Percentiles rank a stretch among this genome's conserved stretches.
Conservation (phyloP, 1,140 invertebrate species). For the Bombus picipes region DNA sequence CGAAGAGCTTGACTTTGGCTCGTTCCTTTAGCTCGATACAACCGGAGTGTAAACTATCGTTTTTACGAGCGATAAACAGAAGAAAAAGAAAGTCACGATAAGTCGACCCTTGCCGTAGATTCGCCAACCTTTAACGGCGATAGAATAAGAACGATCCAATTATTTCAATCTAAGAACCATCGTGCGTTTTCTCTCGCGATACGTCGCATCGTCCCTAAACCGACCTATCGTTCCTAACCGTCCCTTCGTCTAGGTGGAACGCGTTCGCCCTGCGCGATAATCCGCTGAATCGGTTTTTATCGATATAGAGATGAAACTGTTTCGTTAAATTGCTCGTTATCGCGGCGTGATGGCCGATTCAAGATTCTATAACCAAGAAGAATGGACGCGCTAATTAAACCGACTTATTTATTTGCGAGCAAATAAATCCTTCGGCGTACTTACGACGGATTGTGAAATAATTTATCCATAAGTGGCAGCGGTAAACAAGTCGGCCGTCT, state of each 20-base stretch:
- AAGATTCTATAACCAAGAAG: background rate
- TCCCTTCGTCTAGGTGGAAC: background rate
- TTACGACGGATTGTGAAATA: background rate
- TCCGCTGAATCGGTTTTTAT: background rate
- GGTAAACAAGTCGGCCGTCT: background rate
- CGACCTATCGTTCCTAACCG: background rate
- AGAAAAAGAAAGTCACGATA: slow-evolving; percentile 25
- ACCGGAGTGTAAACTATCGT: slow-evolving; percentile 31
- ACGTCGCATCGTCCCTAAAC: background rate
- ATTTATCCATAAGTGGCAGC: background rate
- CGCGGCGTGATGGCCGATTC: background rate
- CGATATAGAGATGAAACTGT: background rate
- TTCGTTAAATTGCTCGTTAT: background rate
- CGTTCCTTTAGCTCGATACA: slow-evolving; percentile 36
- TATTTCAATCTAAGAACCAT: background rate
- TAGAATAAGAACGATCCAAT: slow-evolving; percentile 55
- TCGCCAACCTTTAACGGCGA: slow-evolving; percentile 31
- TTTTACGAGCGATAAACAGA: slow-evolving; percentile 41
- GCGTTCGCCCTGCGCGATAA: background rate
- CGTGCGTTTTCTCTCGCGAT: no score
- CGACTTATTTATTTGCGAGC: background rate
- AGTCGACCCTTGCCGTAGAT: slow-evolving; percentile 18
- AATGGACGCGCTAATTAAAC: background rate
- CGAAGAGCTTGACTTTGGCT: slow-evolving; percentile 29
- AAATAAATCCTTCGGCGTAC: background rate